These are phyloP conservation scores for Mactra quadrangularis DNA, from an alignment of 1,140 invertebrate species.

Conservation along the genomic window DNA sequence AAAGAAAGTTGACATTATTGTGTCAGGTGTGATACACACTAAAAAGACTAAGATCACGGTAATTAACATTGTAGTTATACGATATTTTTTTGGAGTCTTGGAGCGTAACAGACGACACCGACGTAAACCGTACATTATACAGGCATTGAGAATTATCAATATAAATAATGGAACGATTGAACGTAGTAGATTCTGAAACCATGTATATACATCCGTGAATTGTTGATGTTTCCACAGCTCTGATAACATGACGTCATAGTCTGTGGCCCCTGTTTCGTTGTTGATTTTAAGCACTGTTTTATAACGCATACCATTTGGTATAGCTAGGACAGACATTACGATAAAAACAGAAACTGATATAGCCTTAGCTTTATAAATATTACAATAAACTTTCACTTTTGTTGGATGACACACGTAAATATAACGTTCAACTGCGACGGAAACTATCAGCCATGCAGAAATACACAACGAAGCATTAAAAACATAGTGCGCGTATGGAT, in stretches of 20 bases:
- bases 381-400: conserved; percentile 93
- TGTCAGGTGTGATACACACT: conserved; percentile 89
- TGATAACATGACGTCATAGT: conserved; percentile 71
- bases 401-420: conserved; percentile 97
- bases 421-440: conserved; percentile 97
- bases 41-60: conserved; percentile 90
- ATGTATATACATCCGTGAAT: conserved; percentile 87
- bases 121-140: conserved; percentile 88
- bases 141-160: conserved; percentile 85
- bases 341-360: conserved; percentile 75
- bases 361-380: conserved; percentile 81
- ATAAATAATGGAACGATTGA: conserved; percentile 85
- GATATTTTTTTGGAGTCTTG: conserved; percentile 67
- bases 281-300: conserved; percentile 65
- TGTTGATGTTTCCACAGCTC: conserved; percentile 84
- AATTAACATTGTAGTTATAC: conserved; percentile 90
- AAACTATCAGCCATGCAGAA: conserved; percentile 95
- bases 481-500: conserved; percentile 82
- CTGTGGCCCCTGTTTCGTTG: conserved; percentile 56
- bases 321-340: conserved; percentile 76
- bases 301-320: conserved; percentile 80
- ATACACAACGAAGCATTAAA: conserved; percentile 80
- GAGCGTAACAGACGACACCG: conserved; percentile 70
- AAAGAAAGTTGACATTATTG: conserved; percentile 85
- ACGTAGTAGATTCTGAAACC: conserved; percentile 87